Base-by-base conservation (phyloP, 2,888 invertebrate species). In the Melolontha melolontha region DNA sequence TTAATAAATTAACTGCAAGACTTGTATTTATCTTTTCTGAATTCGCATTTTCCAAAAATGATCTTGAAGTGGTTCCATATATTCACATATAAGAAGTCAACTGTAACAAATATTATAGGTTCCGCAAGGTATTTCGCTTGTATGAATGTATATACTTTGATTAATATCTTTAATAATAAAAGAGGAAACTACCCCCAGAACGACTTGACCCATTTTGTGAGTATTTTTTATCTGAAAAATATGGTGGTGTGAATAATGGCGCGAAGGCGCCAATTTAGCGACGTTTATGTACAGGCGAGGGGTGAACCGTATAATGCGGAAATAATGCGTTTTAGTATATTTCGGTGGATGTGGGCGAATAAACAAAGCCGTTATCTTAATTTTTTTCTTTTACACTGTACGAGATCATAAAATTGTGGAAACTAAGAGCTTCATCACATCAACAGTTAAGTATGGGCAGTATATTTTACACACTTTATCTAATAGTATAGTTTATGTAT, bases 261-360 rank as follows among this genome's bases (percentile, higher is more conserved):
- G n/a, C 11, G 44, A 47, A 62, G 59, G 59, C 59, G 59, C 47
- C 59, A 47, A 62, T 62, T 62, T 62, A 62, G 59, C 47, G 34
- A 62, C 59, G 59, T 62, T 62, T 62, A 62, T 62, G 47, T 62
- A 47, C 59, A 8, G 39, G 16, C 59, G 59, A 62, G 39, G 47
- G 59, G 59, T 47, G 59, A 62, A 34, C 47, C 34, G 59, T 62
- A 62, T 62, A 62, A 62, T 62, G 59, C 47, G 59, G 47, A 62
- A 62, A 62, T 62, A 62, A 62, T 62, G 34, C 59, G 59, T 62
- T 62, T 62, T 62, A 62, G 59, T 62, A 62, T 34, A 62, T 62
- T 47, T 62, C 39, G 59, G 47, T 62, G 29, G 59, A 62, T 62
- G 47, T 62, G 59, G 39, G 47, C 44, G 59, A 62, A 62, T 62